A percentile compares a stretch with the other conserved stretches of the same genome.
Conservation (phyloP, 2,888 invertebrate genomes). For the Orthosia gracilis region DNA sequence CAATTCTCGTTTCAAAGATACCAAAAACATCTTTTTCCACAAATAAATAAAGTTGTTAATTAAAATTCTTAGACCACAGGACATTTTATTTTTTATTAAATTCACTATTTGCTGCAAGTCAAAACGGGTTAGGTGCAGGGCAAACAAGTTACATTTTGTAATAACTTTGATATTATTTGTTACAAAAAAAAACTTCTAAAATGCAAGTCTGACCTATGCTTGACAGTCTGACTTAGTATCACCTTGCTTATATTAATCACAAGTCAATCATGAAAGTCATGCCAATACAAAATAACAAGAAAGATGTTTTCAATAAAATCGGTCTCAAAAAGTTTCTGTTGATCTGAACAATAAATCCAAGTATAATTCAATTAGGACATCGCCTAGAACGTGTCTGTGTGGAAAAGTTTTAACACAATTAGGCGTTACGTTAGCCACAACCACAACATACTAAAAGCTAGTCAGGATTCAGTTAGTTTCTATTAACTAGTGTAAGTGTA, state of each 20-base stretch:
- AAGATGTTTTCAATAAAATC: background rate
- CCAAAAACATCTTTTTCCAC: background rate
- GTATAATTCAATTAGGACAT: constrained; percentile 37
- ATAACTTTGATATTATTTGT: too few relatives aligned
- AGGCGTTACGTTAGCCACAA: constrained; percentile 5
- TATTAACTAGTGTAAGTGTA: background rate
- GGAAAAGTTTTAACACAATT: constrained; percentile 52
- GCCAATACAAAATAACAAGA: background rate
- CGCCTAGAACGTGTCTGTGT: constrained; percentile 8
- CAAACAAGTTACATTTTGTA: background rate
- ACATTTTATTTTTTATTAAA: background rate
- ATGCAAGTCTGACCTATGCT: background rate
- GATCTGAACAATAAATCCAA: constrained; percentile 18
- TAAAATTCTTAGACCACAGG: too few relatives aligned
- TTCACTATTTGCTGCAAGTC: background rate
- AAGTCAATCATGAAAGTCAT: too few relatives aligned
- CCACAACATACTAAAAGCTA: background rate
- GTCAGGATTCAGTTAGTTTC: background rate
- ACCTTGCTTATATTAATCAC: background rate
- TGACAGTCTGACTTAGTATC: background rate
- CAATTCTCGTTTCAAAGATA: background rate
- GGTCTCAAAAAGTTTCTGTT: constrained; percentile 4
- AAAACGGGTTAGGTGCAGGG: constrained; percentile 2
- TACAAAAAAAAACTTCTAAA: background rate
- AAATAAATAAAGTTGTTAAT: background rate